Evolutionary conservation across 2,797 vertebrate genomes (phyloP), one percentile per base, ranked within the genome.

Genomic region (Cossypha caffra): DNA sequence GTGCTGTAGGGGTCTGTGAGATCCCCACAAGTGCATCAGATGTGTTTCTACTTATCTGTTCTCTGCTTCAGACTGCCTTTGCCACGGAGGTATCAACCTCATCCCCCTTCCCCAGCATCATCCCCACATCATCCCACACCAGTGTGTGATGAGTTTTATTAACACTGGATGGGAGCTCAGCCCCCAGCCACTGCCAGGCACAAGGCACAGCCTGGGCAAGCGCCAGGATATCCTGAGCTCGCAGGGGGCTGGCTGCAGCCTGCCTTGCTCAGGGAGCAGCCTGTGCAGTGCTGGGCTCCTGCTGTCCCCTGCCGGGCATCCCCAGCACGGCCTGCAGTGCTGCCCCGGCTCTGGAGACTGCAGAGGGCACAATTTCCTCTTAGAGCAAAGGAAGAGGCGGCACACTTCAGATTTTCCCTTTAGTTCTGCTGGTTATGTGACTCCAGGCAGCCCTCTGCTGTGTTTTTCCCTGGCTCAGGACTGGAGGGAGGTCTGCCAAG

Each of bases 251-350:
- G 66, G 33, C 43, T 12, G 4, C 45, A 58, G 62, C 20, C 40
- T 19, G 68, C 37, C 16, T 16, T 6, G 26, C 11, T 0, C 33
- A 4, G 51, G 72, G 37, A 81, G 54, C 73, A 26, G 58, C 16
- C 0, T 3, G 12, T 1, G 62, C 51, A 40, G 81, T 0, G 2
- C 43, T 42, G 84, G 75, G 81, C 11, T 52, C 91, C 84, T 95
- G 85, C 95, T 92, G 87, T 80, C 93, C 95, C 86, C 96, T 95
- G 90, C 94, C 11, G 92, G 93, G 77, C 94, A 58, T 50, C 54
- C 58, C 67, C 68, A 47, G 87, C 78, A 71, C 2, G 6, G 48
- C 68, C 10, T 3, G 62, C 28, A 29, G 25, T 1, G 1, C 57
- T 48, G 77, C 28, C 69, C 55, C 10, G 1, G 6, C 0, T 8